Conservation (phyloP, 1,140 invertebrate genomes). For the Teleopsis dalmanni region DNA sequence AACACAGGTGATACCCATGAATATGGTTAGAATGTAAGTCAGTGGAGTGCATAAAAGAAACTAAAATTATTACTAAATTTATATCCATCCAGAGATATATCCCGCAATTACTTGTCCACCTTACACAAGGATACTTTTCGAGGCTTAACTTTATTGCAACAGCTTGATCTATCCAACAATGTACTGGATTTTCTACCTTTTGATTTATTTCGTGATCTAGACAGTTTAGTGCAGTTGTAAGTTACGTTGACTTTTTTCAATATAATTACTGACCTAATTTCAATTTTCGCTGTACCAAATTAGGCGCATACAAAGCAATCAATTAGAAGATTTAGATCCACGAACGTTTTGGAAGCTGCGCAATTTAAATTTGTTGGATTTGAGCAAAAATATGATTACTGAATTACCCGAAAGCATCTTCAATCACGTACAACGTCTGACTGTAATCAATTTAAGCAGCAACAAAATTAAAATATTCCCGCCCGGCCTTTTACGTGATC, state of each 20-base stretch:
- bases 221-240: slow-evolving; percentile 63
- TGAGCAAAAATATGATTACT: slow-evolving; percentile 64
- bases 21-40: slow-evolving; percentile 60
- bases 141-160: slow-evolving; percentile 56
- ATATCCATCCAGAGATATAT: slow-evolving; percentile 58
- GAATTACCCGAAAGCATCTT: slow-evolving; percentile 56
- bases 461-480: slow-evolving; percentile 57
- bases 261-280: background rate
- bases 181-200: slow-evolving; percentile 66
- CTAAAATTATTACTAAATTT: background rate
- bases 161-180: slow-evolving; percentile 74
- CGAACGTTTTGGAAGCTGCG: slow-evolving; percentile 55
- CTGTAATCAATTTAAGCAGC: slow-evolving; percentile 62
- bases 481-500: slow-evolving; percentile 47
- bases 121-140: slow-evolving; percentile 68
- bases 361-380: slow-evolving; percentile 62
- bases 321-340: slow-evolving; percentile 58
- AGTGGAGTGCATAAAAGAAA: background rate
- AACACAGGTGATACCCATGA: slow-evolving; percentile 60
- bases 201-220: slow-evolving; percentile 63
- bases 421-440: slow-evolving; percentile 53
- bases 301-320: slow-evolving; percentile 66
- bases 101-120: slow-evolving; percentile 61
- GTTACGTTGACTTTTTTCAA: slow-evolving; percentile 25
- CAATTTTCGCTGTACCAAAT: slow-evolving; percentile 6